These are phyloP conservation scores for Idaea aversata DNA, from an alignment of 2,888 invertebrate genomes.

Conservation along the genomic window DNA sequence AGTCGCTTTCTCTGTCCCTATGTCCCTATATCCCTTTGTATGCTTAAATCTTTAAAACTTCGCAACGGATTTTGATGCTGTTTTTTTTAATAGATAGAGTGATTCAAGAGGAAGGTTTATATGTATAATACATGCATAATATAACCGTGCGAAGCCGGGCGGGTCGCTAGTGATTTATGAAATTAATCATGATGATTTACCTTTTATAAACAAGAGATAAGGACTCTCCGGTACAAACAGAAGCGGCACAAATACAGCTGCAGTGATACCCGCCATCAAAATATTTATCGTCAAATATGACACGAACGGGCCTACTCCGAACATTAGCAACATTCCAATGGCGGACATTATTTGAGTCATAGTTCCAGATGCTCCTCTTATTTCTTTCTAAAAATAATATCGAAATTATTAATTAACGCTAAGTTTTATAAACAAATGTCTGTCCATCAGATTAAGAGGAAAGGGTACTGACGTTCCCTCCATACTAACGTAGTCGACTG, in stretches of 20 bases:
- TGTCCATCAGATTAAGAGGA: too few species aligned
- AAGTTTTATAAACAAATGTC: too few species aligned
- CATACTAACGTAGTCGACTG: too few species aligned
- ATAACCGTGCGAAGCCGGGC: too few species aligned
- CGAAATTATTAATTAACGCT: not conserved
- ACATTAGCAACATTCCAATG: slow-evolving; percentile 39
- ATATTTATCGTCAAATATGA: slow-evolving; percentile 37
- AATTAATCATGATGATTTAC: slow-evolving; percentile 25
- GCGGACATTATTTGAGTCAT: slow-evolving; percentile 45
- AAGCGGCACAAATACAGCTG: slow-evolving; percentile 32
- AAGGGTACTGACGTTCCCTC: too few species aligned
- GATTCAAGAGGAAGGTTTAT: too few species aligned
- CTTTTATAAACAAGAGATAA: slow-evolving; percentile 47
- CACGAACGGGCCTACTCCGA: slow-evolving; percentile 46
- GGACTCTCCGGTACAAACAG: slow-evolving; percentile 53
- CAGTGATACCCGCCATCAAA: slow-evolving; percentile 13
- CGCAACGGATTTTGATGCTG: too few species aligned
- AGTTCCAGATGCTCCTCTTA: slow-evolving; percentile 47
- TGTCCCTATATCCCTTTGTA: too few species aligned
- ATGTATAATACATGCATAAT: too few species aligned
- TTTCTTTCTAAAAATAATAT: slow-evolving; percentile 44
- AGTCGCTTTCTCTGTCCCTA: too few species aligned
- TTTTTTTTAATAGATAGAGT: too few species aligned
- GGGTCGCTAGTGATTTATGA: not conserved
- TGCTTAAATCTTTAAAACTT: too few species aligned